These are phyloP conservation scores for Nyctibius bracteatus DNA, from an alignment of 2,113 vertebrate species.

Conservation along the genomic window DNA sequence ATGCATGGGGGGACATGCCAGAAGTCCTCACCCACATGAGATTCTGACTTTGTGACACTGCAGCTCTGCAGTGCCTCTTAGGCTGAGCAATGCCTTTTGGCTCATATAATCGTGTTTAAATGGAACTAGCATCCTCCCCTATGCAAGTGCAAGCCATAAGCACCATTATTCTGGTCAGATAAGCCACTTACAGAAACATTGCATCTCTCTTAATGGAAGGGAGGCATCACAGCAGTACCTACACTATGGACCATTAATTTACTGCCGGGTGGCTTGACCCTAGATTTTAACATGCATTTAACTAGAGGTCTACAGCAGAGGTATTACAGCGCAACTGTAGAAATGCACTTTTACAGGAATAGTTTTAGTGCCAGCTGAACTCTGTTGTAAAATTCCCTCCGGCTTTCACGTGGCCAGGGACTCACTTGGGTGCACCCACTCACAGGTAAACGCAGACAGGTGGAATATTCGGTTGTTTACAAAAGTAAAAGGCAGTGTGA, in stretches of 20 bases:
- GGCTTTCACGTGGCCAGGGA: not conserved
- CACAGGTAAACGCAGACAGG: too few species aligned
- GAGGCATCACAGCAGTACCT: not conserved
- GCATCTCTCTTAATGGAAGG: not conserved
- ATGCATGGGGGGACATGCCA: rapidly evolving
- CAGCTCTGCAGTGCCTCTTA: not conserved
- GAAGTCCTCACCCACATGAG: not conserved
- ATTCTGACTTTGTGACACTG: not conserved
- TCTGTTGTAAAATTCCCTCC: not conserved
- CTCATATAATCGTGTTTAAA: not conserved
- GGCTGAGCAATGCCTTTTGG: not conserved
- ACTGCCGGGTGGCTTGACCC: not conserved
- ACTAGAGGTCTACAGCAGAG: not conserved
- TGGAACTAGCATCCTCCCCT: not conserved
- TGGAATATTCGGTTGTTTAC: not conserved
- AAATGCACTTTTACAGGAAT: not conserved
- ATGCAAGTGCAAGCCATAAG: not conserved
- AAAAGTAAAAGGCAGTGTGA: not conserved
- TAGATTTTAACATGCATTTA: not conserved
- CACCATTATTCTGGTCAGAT: not conserved
- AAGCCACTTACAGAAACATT: not conserved
- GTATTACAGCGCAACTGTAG: not conserved
- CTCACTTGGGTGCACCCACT: rapidly evolving
- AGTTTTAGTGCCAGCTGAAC: not conserved
- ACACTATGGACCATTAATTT: not conserved